These are phyloP conservation scores for Otolemur crassicaudatus DNA, from an alignment of 2,797 vertebrate genomes.

Conservation along the genomic window DNA sequence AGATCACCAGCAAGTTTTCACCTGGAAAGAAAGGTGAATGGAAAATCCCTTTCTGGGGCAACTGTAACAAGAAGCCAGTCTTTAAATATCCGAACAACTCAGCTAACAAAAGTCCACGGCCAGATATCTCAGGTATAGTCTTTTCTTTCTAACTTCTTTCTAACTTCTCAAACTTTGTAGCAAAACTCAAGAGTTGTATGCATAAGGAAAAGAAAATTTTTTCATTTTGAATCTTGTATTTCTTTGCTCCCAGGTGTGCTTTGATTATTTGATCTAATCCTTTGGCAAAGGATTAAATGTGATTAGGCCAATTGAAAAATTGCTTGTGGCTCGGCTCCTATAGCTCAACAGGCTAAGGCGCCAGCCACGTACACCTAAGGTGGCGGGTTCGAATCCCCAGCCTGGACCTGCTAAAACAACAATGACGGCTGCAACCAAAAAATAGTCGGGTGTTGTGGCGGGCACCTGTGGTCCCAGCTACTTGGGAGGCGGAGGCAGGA, in stretches of 20 bases:
- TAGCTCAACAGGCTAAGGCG: no score
- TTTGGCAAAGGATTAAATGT: conserved; percentile 56
- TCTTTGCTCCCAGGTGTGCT: conserved; percentile 50
- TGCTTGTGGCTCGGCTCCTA: background rate
- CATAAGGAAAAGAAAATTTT: conserved; percentile 17
- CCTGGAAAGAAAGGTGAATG: conserved; percentile 89
- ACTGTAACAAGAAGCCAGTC: conserved; percentile 94
- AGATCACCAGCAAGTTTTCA: conserved; percentile 86
- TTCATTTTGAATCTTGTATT: conserved; percentile 50
- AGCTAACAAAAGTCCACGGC: conserved; percentile 85
- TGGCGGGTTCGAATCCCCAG: no score
- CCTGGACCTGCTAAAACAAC: no score
- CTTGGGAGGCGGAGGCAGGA: no score
- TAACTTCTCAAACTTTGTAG: conserved; percentile 40
- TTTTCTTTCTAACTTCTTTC: conserved; percentile 47
- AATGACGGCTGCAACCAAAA: no score
- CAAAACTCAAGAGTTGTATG: conserved; percentile 54
- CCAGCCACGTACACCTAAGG: no score
- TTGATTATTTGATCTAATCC: conserved; percentile 5
- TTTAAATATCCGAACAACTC: conserved; percentile 91
- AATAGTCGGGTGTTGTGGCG: no score
- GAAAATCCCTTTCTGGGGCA: conserved; percentile 90
- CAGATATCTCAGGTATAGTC: conserved; percentile 91
- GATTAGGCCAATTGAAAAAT: conserved; percentile 55
- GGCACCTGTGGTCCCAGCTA: no score